A percentile compares a stretch with the other conserved stretches of the same genome.
These are phyloP conservation scores for Pteromalus puparum DNA, from an alignment of 1,140 invertebrate species.

Conservation along the genomic window DNA sequence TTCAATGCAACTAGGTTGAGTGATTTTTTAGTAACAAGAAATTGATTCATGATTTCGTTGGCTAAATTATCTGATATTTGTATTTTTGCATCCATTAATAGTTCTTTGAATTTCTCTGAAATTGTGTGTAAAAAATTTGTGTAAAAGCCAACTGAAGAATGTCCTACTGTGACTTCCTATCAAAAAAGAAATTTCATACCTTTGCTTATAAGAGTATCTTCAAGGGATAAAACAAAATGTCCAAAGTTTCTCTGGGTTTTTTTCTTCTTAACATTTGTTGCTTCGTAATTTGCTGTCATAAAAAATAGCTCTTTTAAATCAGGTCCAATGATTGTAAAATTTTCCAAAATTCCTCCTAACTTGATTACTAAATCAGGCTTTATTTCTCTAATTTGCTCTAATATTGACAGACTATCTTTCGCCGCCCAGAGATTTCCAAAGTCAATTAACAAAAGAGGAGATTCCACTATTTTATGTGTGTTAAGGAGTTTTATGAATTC, in stretches of 20 bases:
- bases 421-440: constrained; percentile 70
- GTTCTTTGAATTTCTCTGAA: constrained; percentile 63
- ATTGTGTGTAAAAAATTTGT: no score
- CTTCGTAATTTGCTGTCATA: constrained; percentile 70
- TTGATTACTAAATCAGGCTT: constrained; percentile 65
- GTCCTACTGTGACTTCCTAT: background rate
- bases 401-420: constrained; percentile 62
- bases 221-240: constrained; percentile 64
- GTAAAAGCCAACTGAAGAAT: constrained; percentile 16
- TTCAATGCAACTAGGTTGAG: constrained; percentile 67
- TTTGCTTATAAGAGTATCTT: constrained; percentile 56
- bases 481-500: constrained; percentile 57
- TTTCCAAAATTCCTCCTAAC: constrained; percentile 71
- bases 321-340: constrained; percentile 71
- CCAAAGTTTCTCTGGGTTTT: constrained; percentile 71
- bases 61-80: constrained; percentile 69
- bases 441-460: constrained; percentile 64
- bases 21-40: constrained; percentile 60
- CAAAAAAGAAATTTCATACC: constrained; percentile 46
- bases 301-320: constrained; percentile 69
- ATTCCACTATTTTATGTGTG: constrained; percentile 51
- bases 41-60: constrained; percentile 64
- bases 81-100: constrained; percentile 66
- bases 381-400: constrained; percentile 61
- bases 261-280: constrained; percentile 71